Percentiles rank a stretch among this genome's conserved stretches.
Evolutionary conservation across 1,140 invertebrate genomes (phyloP).

Genomic region (Diuraphis noxia): DNA sequence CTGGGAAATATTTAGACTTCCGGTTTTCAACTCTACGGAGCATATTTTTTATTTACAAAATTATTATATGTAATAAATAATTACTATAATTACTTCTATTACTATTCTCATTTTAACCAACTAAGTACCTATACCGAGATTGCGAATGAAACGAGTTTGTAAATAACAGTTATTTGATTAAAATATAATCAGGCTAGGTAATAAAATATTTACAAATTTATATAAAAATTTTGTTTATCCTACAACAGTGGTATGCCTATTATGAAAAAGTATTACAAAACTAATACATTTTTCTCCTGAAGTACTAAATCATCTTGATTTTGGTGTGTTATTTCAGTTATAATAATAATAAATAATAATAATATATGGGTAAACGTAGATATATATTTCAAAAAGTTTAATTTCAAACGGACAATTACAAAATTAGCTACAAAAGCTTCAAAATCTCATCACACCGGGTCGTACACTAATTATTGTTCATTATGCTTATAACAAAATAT

Average conservation of each 20-base stretch:
- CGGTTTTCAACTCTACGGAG: background rate
- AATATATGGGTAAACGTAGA: background rate
- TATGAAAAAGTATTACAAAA: background rate
- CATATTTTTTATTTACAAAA: background rate
- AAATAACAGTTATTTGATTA: conserved; percentile 1
- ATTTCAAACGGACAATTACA: background rate
- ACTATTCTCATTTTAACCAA: background rate
- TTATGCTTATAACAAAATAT: background rate
- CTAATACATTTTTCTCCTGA: background rate
- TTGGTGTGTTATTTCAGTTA: background rate
- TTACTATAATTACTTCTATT: background rate
- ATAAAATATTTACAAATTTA: background rate
- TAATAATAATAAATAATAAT: background rate
- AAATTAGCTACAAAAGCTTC: background rate
- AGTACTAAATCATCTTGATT: background rate
- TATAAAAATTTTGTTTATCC: background rate
- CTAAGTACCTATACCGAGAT: background rate
- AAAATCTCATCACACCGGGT: background rate
- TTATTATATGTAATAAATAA: background rate
- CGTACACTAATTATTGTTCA: background rate
- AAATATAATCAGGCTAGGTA: background rate
- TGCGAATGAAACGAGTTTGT: background rate
- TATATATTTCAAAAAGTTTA: background rate
- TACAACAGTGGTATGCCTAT: background rate
- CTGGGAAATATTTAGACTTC: background rate